A percentile compares a stretch with the other conserved stretches of the same genome.
These are phyloP conservation scores for Aporophyla nigra DNA, from an alignment of 2,888 invertebrate genomes.

Conservation along the genomic window DNA sequence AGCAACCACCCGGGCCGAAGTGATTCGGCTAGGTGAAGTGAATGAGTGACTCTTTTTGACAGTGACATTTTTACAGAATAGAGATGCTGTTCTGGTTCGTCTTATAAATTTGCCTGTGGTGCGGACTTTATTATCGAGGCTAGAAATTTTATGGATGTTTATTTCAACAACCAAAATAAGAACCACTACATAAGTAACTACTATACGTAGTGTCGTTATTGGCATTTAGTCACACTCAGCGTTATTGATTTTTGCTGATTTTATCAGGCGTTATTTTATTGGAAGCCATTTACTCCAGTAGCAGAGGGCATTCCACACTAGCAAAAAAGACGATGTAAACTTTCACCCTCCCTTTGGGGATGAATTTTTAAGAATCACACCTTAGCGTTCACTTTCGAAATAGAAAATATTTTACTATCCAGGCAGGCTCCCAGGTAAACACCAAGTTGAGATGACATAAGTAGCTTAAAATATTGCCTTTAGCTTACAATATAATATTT, in stretches of 20 bases:
- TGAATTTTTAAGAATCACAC: neutral
- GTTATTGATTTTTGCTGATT: neutral
- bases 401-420: neutral
- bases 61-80: too few species aligned
- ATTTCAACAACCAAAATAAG: neutral
- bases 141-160: neutral
- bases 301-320: neutral
- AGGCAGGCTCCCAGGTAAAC: neutral
- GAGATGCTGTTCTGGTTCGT: too few species aligned
- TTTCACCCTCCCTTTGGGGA: neutral
- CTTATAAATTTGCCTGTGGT: neutral
- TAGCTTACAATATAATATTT: neutral
- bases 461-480: neutral
- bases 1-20: too few species aligned
- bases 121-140: neutral
- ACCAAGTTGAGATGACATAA: neutral
- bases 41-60: too few species aligned
- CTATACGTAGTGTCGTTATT: neutral
- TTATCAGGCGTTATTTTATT: neutral
- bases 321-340: neutral
- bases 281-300: neutral
- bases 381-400: neutral
- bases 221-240: too few species aligned
- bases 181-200: neutral
- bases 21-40: too few species aligned